These are phyloP conservation scores for Ormyrus rosae DNA, from an alignment of 2,888 invertebrate species.

Conservation along the genomic window DNA sequence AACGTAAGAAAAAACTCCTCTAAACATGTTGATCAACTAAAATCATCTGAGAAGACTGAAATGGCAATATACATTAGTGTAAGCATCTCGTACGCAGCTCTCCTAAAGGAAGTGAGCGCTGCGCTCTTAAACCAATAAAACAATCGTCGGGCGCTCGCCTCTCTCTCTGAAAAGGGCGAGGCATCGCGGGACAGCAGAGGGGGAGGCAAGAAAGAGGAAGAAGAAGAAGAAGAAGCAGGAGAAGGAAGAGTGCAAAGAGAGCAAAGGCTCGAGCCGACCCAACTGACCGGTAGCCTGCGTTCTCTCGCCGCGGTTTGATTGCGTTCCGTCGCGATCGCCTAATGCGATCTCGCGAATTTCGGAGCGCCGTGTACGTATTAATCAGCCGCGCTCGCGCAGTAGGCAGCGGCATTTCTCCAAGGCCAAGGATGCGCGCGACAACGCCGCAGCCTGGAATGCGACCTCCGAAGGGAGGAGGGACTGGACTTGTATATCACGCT, in stretches of 20 bases:
- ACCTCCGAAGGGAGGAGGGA: not conserved
- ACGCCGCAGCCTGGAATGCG: not conserved
- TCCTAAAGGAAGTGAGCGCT: not conserved
- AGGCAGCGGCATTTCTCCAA: not conserved
- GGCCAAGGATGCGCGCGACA: not conserved
- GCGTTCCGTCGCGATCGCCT: slow-evolving; percentile 22
- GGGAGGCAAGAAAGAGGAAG: slow-evolving; percentile 30
- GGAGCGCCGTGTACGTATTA: not conserved
- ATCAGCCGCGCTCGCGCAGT: not conserved
- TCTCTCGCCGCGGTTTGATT: slow-evolving; percentile 29
- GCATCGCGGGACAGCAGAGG: slow-evolving; percentile 26
- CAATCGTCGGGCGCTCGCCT: slow-evolving; percentile 55
- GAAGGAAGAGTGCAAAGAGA: slow-evolving; percentile 10
- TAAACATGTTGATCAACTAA: too few species aligned
- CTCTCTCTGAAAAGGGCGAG: slow-evolving; percentile 61
- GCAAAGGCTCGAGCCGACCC: slow-evolving; percentile 70
- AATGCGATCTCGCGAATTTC: slow-evolving; percentile 29
- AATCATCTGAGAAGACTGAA: too few species aligned
- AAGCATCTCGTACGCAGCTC: too few species aligned
- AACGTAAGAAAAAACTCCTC: too few species aligned
- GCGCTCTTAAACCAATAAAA: slow-evolving; percentile 21
- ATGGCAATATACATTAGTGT: too few species aligned
- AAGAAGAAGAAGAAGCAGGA: slow-evolving; percentile 13
- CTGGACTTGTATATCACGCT: slow-evolving; percentile 1
- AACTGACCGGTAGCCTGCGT: slow-evolving; percentile 72